Base-by-base conservation (phyloP, 2,113 vertebrate genomes). In the Piliocolobus tephrosceles region DNA sequence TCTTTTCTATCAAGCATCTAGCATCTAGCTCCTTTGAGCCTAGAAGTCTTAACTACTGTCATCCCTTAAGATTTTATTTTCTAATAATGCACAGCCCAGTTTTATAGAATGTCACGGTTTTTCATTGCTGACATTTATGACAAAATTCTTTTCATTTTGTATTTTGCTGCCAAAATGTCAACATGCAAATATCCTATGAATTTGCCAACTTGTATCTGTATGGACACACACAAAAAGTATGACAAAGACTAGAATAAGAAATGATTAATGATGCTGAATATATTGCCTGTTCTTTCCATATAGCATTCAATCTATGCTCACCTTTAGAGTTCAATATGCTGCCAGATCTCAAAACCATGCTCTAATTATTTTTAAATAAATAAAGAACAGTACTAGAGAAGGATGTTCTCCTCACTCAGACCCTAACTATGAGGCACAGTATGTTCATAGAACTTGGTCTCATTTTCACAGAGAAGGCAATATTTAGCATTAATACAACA, bases 111-210 rank as follows among this genome's bases (percentile, higher is more conserved):
- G 91, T 85, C 90, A 82, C 27, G 61, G 40, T 95, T 97, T 97
- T 97, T 80, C 64, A 86, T 89, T 92, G 87, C 92, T 97, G 96
- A 96, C 96, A 97, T 97, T 98, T 97, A 90, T 91, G 96, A 78
- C 40, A 96, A 96, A 96, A 97, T 97, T 95, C 97, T 97, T 97
- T 96, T 96, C 96, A 97, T 97, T 97, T 98, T 96, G 97, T 79
- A 96, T 92, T 88, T 95, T 12, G 1, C 90, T 97, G 92, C 76
- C 96, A 96, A 98, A 97, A 97, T 97, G 97, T 97, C 96, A 97
- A 92, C 88, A 97, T 94, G 90, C 94, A 97, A 98, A 98, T 94
- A 97, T 68, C 27, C 32, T 85, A 70, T 57, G 90, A 88, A 52
- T 94, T 97, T 96, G 87, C 95, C 91, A 92, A 52, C 64, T 97